Conservation (phyloP, 2,113 vertebrate species). For the Aviceda subcristata region DNA sequence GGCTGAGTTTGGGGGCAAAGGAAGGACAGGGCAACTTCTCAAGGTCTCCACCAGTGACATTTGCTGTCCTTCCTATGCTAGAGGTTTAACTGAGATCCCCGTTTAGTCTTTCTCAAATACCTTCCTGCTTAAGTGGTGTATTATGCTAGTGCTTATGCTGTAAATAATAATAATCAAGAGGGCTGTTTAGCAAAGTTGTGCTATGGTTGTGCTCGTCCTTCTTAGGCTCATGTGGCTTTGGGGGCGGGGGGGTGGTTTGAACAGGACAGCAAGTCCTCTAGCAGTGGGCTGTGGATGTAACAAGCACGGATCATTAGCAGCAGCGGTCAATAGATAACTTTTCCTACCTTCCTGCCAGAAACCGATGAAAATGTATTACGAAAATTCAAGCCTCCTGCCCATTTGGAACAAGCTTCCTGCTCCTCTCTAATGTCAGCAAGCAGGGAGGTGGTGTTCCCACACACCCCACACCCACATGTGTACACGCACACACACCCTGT, state of each 20-base stretch:
- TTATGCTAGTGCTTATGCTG: neutral
- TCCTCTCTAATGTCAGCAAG: neutral
- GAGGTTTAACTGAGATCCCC: neutral
- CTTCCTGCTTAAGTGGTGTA: neutral
- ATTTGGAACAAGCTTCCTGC: neutral
- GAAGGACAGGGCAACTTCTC: neutral
- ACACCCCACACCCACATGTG: neutral
- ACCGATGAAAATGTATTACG: neutral
- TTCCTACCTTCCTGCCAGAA: conserved; percentile 21
- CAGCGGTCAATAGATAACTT: neutral
- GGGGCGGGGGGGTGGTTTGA: neutral
- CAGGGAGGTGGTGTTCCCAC: neutral
- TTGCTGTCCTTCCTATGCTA: neutral
- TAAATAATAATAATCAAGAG: neutral
- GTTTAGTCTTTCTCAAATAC: neutral
- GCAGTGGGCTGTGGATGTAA: neutral
- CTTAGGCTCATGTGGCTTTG: neutral
- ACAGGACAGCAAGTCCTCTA: conserved; percentile 7
- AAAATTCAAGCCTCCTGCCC: neutral
- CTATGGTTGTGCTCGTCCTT: neutral
- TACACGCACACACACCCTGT: neutral
- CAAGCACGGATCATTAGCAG: neutral
- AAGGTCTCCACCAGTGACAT: neutral
- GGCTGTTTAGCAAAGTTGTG: neutral
- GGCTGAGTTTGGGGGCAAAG: neutral